phyloP scores from a whole-genome alignment of 2,888 invertebrate species.

The Ceratothoa steindachneri region DNA sequence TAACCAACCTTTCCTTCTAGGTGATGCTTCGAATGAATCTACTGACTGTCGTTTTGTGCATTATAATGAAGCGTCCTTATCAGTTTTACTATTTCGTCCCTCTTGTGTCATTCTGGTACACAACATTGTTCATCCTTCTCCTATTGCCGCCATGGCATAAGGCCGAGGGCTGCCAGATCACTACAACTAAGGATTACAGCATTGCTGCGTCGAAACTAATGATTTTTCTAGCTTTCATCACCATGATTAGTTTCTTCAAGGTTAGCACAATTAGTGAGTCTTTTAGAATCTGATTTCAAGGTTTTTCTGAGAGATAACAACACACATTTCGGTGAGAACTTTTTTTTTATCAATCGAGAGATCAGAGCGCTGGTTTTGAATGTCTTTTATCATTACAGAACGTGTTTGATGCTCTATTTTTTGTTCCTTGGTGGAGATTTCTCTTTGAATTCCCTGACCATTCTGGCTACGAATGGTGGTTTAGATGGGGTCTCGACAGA shows the following conservation, averaged over 20 bases:
- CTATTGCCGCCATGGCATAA: slow-evolving; percentile 69
- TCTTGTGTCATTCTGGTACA: slow-evolving; percentile 88
- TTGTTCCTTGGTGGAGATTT: slow-evolving; percentile 90
- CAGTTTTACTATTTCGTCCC: slow-evolving; percentile 97
- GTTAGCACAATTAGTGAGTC: too few species aligned
- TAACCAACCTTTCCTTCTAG: too few species aligned
- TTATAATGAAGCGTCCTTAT: slow-evolving; percentile 95
- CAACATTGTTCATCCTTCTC: slow-evolving; percentile 65
- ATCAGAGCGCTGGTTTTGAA: too few species aligned
- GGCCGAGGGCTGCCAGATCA: slow-evolving; percentile 67
- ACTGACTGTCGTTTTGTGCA: slow-evolving; percentile 80
- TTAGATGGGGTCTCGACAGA: slow-evolving; percentile 84
- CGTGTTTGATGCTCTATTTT: slow-evolving; percentile 93
- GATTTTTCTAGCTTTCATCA: slow-evolving; percentile 74
- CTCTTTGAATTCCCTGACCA: slow-evolving; percentile 91
- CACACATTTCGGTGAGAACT: too few species aligned
- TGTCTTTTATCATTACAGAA: slow-evolving; percentile 90
- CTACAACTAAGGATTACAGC: slow-evolving; percentile 81
- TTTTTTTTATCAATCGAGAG: too few species aligned
- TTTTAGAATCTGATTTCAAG: too few species aligned
- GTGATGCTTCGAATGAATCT: slow-evolving; percentile 85
- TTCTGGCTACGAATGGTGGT: slow-evolving; percentile 88
- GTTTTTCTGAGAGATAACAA: too few species aligned
- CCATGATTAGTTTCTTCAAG: too few species aligned
- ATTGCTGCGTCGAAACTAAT: slow-evolving; percentile 83